Percentiles rank a stretch among this genome's conserved stretches.
Evolutionary conservation across 2,113 vertebrate genomes (phyloP).

Genomic region (Ceuthmochares aereus): DNA sequence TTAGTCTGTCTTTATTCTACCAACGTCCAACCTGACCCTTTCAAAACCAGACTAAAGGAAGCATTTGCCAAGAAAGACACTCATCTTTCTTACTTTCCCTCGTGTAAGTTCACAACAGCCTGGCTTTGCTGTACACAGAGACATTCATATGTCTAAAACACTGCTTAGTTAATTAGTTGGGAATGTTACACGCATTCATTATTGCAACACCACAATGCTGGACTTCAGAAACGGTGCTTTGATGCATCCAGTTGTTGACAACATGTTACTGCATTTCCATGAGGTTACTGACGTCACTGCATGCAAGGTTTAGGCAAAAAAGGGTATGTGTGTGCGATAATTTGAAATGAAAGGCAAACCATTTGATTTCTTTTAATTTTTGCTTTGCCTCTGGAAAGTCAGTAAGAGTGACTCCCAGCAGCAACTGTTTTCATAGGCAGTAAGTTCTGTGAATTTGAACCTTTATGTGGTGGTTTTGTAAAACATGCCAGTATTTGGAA

Average conservation of each 20-base stretch:
- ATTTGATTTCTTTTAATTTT: background rate
- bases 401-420: background rate
- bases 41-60: background rate
- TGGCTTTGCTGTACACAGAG: background rate
- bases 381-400: background rate
- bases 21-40: background rate
- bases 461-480: background rate
- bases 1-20: background rate
- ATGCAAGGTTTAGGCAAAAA: background rate
- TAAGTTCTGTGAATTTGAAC: background rate
- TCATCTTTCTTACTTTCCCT: background rate
- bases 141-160: background rate
- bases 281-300: background rate
- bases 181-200: background rate
- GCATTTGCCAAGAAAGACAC: background rate
- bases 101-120: background rate
- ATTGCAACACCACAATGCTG: background rate
- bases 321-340: background rate
- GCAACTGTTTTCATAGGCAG: background rate
- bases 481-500: background rate
- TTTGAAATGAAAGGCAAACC: background rate
- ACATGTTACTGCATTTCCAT: background rate
- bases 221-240: background rate
- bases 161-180: background rate
- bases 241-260: slow-evolving; percentile 5